Percentiles rank a stretch among this genome's conserved stretches.
phyloP scores from a whole-genome alignment of 2,888 invertebrate genomes.

The Empis livida region DNA sequence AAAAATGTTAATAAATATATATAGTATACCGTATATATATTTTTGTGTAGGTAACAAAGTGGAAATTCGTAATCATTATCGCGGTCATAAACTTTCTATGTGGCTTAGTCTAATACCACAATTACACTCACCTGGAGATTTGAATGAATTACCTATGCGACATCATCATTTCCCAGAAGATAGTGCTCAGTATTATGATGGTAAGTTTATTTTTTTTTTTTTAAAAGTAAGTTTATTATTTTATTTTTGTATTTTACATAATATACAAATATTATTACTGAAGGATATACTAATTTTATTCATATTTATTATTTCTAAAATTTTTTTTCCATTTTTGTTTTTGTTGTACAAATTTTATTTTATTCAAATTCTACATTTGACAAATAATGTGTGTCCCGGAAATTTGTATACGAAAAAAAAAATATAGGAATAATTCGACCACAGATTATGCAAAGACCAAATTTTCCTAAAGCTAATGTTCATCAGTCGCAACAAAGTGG shows the following conservation, averaged over 20 bases:
- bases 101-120: constrained; percentile 87
- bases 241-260: not conserved
- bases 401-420: not conserved
- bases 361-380: too few relatives aligned
- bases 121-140: constrained; percentile 68
- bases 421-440: constrained; percentile 66
- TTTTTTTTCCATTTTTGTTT: constrained; percentile 4
- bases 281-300: too few relatives aligned
- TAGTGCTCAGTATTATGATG: constrained; percentile 65
- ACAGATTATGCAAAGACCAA: constrained; percentile 55
- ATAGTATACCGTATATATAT: too few relatives aligned
- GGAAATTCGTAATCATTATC: constrained; percentile 78
- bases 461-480: constrained; percentile 44
- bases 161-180: constrained; percentile 80
- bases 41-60: constrained; percentile 47
- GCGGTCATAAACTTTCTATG: constrained; percentile 86
- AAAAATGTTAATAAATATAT: too few relatives aligned
- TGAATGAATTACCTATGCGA: constrained; percentile 67
- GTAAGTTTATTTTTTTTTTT: constrained; percentile 39
- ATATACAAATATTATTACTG: not conserved
- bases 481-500: constrained; percentile 11
- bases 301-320: not conserved
- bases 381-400: not conserved
- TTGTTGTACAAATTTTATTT: too few relatives aligned
- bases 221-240: too few relatives aligned